Conservation (phyloP, 2,797 vertebrate species). For the Chrysocyon brachyurus region DNA sequence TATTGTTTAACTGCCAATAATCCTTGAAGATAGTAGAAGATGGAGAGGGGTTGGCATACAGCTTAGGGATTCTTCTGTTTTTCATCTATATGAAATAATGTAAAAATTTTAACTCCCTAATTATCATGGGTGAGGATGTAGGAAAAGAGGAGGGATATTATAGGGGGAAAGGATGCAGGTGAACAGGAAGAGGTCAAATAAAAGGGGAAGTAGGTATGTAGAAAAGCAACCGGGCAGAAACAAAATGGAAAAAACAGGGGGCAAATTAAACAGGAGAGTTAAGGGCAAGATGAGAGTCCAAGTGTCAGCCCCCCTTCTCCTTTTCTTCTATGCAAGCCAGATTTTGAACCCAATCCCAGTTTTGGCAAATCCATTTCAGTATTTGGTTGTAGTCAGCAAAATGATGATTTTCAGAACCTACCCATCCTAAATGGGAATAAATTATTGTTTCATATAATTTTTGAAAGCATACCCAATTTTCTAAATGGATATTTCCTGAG, state of each 20-base stretch:
- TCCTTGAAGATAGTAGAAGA: not conserved
- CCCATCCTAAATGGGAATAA: not conserved
- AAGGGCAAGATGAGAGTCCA: not conserved
- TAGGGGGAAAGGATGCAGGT: no score
- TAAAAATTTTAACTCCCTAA: not conserved
- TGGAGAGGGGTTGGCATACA: accelerated
- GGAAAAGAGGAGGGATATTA: not conserved
- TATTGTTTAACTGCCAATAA: not conserved
- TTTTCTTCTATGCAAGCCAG: not conserved
- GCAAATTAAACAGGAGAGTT: not conserved
- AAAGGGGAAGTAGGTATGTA: not conserved
- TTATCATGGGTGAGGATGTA: not conserved
- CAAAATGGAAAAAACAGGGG: not conserved
- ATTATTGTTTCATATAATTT: not conserved
- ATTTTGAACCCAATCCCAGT: not conserved
- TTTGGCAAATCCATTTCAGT: not conserved
- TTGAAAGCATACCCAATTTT: not conserved
- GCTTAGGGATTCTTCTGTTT: not conserved
- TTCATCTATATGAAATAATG: not conserved
- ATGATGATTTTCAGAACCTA: not conserved
- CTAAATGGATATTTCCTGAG: constrained; percentile 43
- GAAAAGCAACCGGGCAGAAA: not conserved
- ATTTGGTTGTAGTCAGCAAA: not conserved
- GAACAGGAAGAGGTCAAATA: not conserved
- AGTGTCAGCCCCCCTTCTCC: accelerated